Base-by-base conservation (phyloP, 1,140 invertebrate genomes). In the Leptinotarsa defecta region DNA sequence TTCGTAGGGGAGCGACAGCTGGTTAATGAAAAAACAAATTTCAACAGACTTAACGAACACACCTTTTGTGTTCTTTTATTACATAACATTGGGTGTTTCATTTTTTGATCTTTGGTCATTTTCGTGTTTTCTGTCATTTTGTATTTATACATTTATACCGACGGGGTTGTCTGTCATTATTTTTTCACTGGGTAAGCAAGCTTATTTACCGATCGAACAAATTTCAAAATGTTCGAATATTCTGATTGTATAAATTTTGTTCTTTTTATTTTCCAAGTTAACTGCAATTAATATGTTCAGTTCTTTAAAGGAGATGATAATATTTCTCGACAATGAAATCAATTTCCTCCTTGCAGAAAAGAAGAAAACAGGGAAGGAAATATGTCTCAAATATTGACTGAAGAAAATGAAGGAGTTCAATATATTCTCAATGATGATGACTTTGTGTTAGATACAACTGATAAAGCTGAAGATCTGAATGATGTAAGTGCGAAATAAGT, bases 161-260 rank as follows among this genome's bases (percentile, higher is more conserved):
- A 68, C 65, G 43, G 65, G 65, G 65, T 68, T 27, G 15, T 13
- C 48, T 64, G 34, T 73, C 52, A 52, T 73, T 27, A 34, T 34
- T 64, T 34, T 57, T 57, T n/a, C 34, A 43, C 34, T 43, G 11
- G 34, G 34, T 43, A 57, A 34, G 77, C 48, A 65, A 63, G 52
- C 68, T 27, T 69, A 76, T 72, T 78, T 79, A 79, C 78, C 78
- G 78, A 79, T 79, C 73, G 78, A 74, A 73, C 73, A 68, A 73
- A 73, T 69, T 69, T 76, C 17, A 72, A 74, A 78, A 43, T 43
- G 61, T 27, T 75, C 65, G 11, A 34, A 71, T 64, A 71, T 68
- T 52, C n/a, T 69, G 5, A 43, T 8, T 43, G 34, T 43, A 43
- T 43, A 2, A 43, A 43, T 6, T 43, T 1, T 3, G 34, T 11